A percentile compares a stretch with the other conserved stretches of the same genome.
Conservation (phyloP, 2,113 vertebrate genomes). For the Piprites chloris region DNA sequence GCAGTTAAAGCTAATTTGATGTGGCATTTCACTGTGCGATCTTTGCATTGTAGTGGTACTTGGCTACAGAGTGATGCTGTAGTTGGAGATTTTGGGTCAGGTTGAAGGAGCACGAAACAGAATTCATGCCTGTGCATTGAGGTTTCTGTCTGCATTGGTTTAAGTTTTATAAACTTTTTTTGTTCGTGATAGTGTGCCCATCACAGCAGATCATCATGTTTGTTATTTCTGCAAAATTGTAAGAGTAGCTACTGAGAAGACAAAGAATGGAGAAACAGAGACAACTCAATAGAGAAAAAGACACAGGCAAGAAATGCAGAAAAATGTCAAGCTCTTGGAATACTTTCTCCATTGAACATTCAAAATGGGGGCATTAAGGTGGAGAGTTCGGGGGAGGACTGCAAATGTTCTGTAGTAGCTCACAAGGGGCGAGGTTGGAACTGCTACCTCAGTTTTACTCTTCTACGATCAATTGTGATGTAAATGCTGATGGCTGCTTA, state of each 20-base stretch:
- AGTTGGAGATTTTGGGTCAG: not conserved
- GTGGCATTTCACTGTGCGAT: not conserved
- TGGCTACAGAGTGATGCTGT: not conserved
- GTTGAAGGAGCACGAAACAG: not conserved
- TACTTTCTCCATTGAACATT: slow-evolving; percentile 2
- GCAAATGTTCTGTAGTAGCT: slow-evolving; percentile 18
- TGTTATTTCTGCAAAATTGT: not conserved
- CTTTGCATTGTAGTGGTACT: not conserved
- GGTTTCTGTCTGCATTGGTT: not conserved
- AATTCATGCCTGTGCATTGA: not conserved
- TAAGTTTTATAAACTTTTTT: not conserved
- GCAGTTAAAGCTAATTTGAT: not conserved
- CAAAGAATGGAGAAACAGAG: not conserved
- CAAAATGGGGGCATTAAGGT: not conserved
- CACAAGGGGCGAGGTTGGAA: slow-evolving; percentile 24
- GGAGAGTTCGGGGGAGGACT: not conserved
- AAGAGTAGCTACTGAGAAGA: not conserved
- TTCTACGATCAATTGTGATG: slow-evolving; percentile 66
- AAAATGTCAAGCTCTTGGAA: not conserved
- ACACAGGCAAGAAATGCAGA: not conserved
- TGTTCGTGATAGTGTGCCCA: not conserved
- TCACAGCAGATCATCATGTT: not conserved
- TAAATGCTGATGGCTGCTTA: slow-evolving; percentile 69
- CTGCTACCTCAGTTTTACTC: slow-evolving; percentile 22
- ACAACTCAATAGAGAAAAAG: not conserved